Base-by-base conservation (phyloP, 2,888 invertebrate species). In the Hesperia comma region DNA sequence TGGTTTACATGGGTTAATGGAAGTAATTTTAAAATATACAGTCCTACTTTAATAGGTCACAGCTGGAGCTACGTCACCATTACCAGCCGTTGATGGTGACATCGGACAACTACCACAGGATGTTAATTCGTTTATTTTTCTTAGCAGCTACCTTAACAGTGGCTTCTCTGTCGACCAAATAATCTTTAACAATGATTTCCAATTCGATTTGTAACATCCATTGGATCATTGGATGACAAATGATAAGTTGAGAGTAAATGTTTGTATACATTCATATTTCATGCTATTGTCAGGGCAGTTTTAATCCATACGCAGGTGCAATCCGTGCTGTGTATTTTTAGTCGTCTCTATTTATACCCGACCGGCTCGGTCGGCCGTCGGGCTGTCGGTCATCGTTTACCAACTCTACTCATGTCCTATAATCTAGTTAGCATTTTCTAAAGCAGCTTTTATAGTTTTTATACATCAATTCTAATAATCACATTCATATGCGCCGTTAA, bases 291-390 rank as follows among this genome's bases (percentile, higher is more conserved):
- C 19, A 49, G 51, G 37, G 49, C 51, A 63, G 57, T 63, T 63
- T 63, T 63, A 56, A 63, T 63, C 72, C 75, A 74, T 80, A 70
- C 62, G 86, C 87, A 87, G 85, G 87, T 88, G 86, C 83, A 87
- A 90, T 86, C 86, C 81, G 84, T 86, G 83, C 80, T 78, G 81
- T 72, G 77, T 91, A 91, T 91, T 90, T 90, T 88, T 90, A 91
- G 88, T 81, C 71, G 71, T 64, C 71, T 82, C 88, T 92, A 92
- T 91, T 92, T 87, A 86, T 92, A 92, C 74, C 82, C 71, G 83
- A 89, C 91, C 87, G 88, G 90, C 84, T 86, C 72, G 72, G 74
- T 72, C 76, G 78, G 79, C 79, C 81, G 79, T 79, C 79, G 77
- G 77, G 79, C 79, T 84, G 84, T 84, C 83, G 79, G 81, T 81